Conservation (phyloP, 2,888 invertebrate species). For the Dendrolimus houi region DNA sequence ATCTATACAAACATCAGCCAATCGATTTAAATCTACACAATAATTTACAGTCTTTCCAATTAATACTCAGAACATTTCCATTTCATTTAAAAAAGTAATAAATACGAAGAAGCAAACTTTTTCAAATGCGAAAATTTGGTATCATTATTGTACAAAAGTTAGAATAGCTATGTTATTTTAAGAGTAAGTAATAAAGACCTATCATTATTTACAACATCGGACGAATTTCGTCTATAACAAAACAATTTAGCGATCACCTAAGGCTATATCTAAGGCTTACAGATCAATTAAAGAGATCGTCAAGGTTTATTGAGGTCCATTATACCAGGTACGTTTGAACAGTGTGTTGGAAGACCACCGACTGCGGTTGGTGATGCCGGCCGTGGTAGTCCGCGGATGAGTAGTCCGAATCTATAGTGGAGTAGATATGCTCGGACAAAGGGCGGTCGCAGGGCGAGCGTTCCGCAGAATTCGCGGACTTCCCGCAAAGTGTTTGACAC, state of each 20-base stretch:
- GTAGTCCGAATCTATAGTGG: constrained; percentile 93
- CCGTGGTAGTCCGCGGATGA: constrained; percentile 77
- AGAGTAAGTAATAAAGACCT: constrained; percentile 47
- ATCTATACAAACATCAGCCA: constrained; percentile 73
- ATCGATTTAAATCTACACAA: constrained; percentile 66
- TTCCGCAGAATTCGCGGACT: constrained; percentile 70
- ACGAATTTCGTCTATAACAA: constrained; percentile 52
- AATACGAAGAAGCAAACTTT: constrained; percentile 66
- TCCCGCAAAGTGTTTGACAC: constrained; percentile 76
- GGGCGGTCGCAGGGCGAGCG: constrained; percentile 82
- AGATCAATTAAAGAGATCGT: constrained; percentile 56
- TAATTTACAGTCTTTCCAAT: constrained; percentile 74
- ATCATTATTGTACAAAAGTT: constrained; percentile 74
- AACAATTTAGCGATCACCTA: constrained; percentile 51
- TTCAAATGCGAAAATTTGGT: constrained; percentile 72
- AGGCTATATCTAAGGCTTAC: constrained; percentile 48
- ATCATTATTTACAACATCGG: constrained; percentile 57
- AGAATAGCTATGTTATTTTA: constrained; percentile 34
- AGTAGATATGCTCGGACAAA: constrained; percentile 91
- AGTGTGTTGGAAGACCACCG: constrained; percentile 66
- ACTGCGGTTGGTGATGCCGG: constrained; percentile 57
- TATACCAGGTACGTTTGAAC: constrained; percentile 71
- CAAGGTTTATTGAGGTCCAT: constrained; percentile 33
- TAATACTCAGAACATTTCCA: constrained; percentile 65
- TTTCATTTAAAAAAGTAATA: constrained; percentile 59